phyloP scores from a whole-genome alignment of 1,140 invertebrate species.

The Heliothis subflexa region DNA sequence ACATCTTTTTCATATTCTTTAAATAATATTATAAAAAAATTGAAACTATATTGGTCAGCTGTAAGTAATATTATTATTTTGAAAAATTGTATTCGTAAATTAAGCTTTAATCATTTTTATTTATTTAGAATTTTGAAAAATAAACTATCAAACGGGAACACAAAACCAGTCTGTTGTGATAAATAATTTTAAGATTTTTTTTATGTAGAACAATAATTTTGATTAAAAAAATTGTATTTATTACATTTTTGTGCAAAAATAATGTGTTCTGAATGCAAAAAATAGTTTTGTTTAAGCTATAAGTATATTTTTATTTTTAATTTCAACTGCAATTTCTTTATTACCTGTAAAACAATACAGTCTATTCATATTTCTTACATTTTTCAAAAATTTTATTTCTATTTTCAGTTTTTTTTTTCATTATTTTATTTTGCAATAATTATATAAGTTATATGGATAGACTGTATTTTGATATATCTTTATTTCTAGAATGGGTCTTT shows the following conservation, averaged over 20 bases:
- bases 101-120: slow-evolving; percentile 61
- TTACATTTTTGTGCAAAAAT: slow-evolving; percentile 70
- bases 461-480: slow-evolving; percentile 55
- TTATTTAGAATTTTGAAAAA: slow-evolving; percentile 61
- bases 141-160: slow-evolving; percentile 67
- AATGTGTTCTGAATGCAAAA: slow-evolving; percentile 70
- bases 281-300: slow-evolving; percentile 57
- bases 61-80: slow-evolving; percentile 38
- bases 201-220: slow-evolving; percentile 58
- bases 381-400: slow-evolving; percentile 32
- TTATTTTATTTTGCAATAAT: slow-evolving; percentile 21
- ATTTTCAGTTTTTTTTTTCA: slow-evolving; percentile 46
- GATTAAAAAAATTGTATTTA: slow-evolving; percentile 66
- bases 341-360: slow-evolving; percentile 57
- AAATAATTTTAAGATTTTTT: slow-evolving; percentile 81
- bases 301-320: slow-evolving; percentile 59
- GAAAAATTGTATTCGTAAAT: slow-evolving; percentile 53
- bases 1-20: slow-evolving; percentile 28
- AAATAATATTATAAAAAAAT: slow-evolving; percentile 35
- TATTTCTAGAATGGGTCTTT: slow-evolving; percentile 71
- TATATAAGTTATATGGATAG: slow-evolving; percentile 40
- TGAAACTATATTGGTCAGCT: slow-evolving; percentile 21
- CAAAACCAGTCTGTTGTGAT: slow-evolving; percentile 83
- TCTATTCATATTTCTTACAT: slow-evolving; percentile 55
- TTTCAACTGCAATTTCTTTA: slow-evolving; percentile 65